A percentile compares a stretch with the other conserved stretches of the same genome.
Evolutionary conservation across 2,113 vertebrate species (phyloP).

Genomic region (Ranitomeya variabilis): DNA sequence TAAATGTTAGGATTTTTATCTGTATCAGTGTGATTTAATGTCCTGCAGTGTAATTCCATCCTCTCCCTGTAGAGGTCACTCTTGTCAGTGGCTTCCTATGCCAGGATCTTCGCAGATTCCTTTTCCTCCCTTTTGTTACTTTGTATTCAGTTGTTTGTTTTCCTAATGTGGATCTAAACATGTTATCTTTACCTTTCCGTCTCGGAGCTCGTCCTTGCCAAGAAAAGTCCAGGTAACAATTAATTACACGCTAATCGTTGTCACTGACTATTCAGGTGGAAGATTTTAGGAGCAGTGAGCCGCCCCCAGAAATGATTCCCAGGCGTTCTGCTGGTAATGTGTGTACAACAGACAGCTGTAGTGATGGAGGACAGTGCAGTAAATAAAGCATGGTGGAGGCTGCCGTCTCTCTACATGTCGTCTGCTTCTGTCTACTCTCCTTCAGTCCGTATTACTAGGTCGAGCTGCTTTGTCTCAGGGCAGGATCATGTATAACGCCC

Average conservation of each 20-base stretch:
- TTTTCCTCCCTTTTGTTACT: neutral
- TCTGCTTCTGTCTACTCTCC: neutral
- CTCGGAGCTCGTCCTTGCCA: slow-evolving; percentile 19
- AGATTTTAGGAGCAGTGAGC: neutral
- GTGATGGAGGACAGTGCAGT: slow-evolving; percentile 14
- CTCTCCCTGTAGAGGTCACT: neutral
- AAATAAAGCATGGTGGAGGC: slow-evolving; percentile 21
- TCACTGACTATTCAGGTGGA: slow-evolving; percentile 13
- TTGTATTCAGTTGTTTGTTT: neutral
- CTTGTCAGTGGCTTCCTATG: too few species aligned
- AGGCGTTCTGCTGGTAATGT: slow-evolving; percentile 13
- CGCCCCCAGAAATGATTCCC: slow-evolving; percentile 25
- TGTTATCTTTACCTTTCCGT: neutral
- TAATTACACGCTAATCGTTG: neutral
- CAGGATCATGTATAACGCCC: slow-evolving; percentile 18
- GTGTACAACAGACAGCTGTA: slow-evolving; percentile 42
- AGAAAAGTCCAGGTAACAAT: slow-evolving; percentile 14
- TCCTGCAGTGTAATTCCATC: neutral
- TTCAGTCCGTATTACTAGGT: neutral
- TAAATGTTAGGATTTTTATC: too few species aligned
- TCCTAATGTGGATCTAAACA: slow-evolving; percentile 2
- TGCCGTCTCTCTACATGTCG: neutral
- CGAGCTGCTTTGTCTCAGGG: neutral
- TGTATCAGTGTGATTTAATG: neutral
- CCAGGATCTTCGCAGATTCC: neutral